phyloP scores from a whole-genome alignment of 2,797 vertebrate genomes.

The Cryptoblepharus egeriae region DNA sequence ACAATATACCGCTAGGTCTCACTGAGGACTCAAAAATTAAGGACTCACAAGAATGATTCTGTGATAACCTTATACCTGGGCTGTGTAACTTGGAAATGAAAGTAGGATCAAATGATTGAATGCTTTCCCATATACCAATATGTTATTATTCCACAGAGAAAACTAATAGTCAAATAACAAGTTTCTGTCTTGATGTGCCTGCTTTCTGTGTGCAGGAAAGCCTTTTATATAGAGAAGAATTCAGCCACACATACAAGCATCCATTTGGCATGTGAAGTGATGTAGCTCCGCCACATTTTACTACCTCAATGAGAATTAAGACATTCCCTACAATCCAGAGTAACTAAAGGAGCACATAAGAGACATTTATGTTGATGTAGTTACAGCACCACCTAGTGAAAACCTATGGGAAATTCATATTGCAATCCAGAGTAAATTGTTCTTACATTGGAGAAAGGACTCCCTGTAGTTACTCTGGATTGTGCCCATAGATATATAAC shows the following conservation, averaged over 20 bases:
- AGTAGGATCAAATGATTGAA: neutral
- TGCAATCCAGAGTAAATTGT: too few relatives aligned
- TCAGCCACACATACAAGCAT: too few relatives aligned
- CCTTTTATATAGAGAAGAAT: neutral
- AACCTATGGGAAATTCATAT: too few relatives aligned
- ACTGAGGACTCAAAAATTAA: neutral
- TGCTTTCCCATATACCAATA: neutral
- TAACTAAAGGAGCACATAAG: too few relatives aligned
- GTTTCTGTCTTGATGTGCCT: neutral
- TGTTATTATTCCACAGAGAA: neutral
- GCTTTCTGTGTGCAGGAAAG: neutral
- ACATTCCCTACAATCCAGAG: too few relatives aligned
- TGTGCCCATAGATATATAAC: too few relatives aligned
- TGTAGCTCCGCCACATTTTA: neutral
- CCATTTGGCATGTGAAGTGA: neutral
- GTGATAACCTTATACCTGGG: neutral
- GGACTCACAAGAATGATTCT: too few relatives aligned
- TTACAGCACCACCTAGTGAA: too few relatives aligned
- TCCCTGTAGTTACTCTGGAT: too few relatives aligned
- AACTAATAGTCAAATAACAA: neutral
- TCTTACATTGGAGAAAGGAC: too few relatives aligned
- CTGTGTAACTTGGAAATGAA: neutral
- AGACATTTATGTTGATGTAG: too few relatives aligned
- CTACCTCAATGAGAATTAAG: neutral
- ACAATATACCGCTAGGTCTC: slow-evolving; percentile 4